Evolutionary conservation across 2,113 vertebrate species (phyloP), one percentile per base, ranked within the genome.

Genomic region (Sapajus apella): DNA sequence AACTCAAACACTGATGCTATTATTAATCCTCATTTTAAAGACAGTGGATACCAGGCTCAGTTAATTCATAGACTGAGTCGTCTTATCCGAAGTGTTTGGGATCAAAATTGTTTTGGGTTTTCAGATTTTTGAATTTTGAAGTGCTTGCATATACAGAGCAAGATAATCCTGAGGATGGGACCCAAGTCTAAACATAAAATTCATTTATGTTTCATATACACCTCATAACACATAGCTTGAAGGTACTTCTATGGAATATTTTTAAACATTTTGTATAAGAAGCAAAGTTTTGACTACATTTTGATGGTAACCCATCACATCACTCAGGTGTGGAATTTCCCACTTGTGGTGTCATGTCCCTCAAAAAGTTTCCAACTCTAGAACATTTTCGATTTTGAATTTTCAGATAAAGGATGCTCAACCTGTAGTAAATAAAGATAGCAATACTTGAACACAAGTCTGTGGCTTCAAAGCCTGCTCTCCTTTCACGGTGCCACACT

Each of bases 1-100:
- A 55, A 92, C 30, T 16, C 23, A 96, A 79, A 90, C 47, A 91
- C 52, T 91, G 81, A 23, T 84, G 47, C 25, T 43, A 77, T 73
- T 93, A 85, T 80, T 72, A 72, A 93, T 47, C 35, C 52, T 52
- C 50, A 40, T 87, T 95, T 93, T 88, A 87, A 89, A 84, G 32
- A 85, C 40, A 93, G 56, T 10, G n/a, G 75, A 88, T 85, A 87
- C n/a, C 23, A 82, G 85, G 27, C 12, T 87, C 14, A 8, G 40
- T 27, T 80, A 90, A 77, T 11, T 64, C 16, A 2, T 8, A 47
- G 75, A 30, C 27, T 77, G 75, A 47, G 75, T 77, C 8, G 14
- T 45, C 75, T 47, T 77, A 2, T 32, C 75, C 14, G 0, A 77
- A 47, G 16, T 77, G 27, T 43, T 45, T 77, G 27, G 27, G 75